Conservation (phyloP, 2,113 vertebrate genomes). For the Dipodomys merriami region DNA sequence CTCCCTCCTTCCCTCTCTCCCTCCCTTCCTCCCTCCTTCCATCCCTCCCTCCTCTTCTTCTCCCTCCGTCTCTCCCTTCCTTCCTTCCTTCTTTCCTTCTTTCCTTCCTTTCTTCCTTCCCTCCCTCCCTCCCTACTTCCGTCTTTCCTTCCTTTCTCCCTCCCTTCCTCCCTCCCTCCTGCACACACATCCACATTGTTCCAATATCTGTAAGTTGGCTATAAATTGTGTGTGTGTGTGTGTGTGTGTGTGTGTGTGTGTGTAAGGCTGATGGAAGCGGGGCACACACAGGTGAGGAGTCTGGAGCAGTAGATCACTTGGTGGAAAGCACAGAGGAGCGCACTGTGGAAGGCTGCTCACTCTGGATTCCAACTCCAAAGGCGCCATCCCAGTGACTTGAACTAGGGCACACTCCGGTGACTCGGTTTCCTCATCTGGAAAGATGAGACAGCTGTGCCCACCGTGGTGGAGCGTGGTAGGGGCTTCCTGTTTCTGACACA, state of each 20-base stretch:
- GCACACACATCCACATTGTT: no score
- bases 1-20: no score
- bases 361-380: neutral
- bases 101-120: accelerated
- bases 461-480: neutral
- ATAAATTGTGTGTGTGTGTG: neutral
- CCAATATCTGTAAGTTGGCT: no score
- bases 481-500: neutral
- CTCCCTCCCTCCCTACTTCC: neutral
- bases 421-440: neutral
- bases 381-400: neutral
- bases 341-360: neutral
- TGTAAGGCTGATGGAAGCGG: no score
- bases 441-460: neutral
- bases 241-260: neutral
- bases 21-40: no score
- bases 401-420: neutral
- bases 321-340: neutral
- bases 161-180: no score
- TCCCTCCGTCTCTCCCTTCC: no score
- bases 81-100: neutral
- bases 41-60: no score
- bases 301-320: neutral
- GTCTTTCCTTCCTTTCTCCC: neutral
- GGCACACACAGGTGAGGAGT: no score